A percentile compares a stretch with the other conserved stretches of the same genome.
phyloP scores from a whole-genome alignment of 2,113 vertebrate genomes.

The Prionailurus bengalensis region DNA sequence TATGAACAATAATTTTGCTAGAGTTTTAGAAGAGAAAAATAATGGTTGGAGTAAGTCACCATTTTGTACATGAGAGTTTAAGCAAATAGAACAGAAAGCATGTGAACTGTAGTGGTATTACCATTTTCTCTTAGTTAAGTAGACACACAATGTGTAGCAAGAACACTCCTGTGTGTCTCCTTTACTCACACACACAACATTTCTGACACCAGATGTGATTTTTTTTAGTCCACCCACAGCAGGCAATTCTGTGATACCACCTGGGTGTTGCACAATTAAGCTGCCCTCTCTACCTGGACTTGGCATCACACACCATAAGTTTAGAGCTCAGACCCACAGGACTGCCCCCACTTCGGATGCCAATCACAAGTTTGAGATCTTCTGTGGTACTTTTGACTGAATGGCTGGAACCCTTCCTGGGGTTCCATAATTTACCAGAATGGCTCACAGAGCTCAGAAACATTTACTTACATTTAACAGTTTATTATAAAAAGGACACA shows the following conservation, averaged over 20 bases:
- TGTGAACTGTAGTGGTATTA: neutral
- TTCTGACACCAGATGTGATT: neutral
- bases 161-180: neutral
- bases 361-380: neutral
- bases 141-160: neutral
- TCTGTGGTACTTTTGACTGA: neutral
- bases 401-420: neutral
- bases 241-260: neutral
- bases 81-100: neutral
- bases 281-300: neutral
- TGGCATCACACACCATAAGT: neutral
- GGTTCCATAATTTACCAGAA: neutral
- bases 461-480: neutral
- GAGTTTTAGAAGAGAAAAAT: neutral
- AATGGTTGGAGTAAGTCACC: neutral
- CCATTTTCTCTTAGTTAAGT: neutral
- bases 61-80: neutral
- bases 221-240: fast-evolving
- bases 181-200: neutral
- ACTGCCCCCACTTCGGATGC: too few species aligned
- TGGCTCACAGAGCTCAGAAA: neutral
- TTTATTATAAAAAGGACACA: neutral
- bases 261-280: neutral
- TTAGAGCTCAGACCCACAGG: neutral
- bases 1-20: neutral